A percentile compares a stretch with the other conserved stretches of the same genome.
Evolutionary conservation across 2,113 vertebrate genomes (phyloP).

Genomic region (Acrocephalus arundinaceus): DNA sequence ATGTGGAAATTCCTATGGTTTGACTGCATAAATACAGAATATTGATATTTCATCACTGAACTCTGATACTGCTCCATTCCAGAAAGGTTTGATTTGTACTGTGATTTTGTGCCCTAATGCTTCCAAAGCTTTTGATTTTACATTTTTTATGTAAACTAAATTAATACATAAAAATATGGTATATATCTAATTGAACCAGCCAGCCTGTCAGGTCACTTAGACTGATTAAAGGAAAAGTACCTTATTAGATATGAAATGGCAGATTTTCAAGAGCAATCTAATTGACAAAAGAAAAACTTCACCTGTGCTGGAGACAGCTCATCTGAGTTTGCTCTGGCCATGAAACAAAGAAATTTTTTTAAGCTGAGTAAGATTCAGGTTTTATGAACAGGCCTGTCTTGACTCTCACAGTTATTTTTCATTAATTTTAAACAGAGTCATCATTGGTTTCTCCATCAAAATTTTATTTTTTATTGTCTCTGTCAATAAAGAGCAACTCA

Average conservation of each 20-base stretch:
- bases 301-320: rapidly evolving
- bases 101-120: not conserved
- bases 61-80: not conserved
- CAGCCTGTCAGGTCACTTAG: not conserved
- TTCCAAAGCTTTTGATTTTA: not conserved
- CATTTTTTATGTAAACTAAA: not conserved
- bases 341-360: not conserved
- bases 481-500: not conserved
- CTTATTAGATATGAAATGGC: not conserved
- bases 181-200: not conserved
- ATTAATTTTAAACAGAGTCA: not conserved
- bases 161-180: not conserved
- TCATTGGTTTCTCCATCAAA: not conserved
- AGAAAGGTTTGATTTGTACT: not conserved
- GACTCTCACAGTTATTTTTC: not conserved
- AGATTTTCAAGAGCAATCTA: not conserved
- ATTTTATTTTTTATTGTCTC: not conserved
- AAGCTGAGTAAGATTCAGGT: not conserved
- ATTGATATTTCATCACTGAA: not conserved
- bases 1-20: not conserved
- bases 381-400: not conserved
- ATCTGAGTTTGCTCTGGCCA: not conserved
- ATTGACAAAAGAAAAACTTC: not conserved
- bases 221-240: not conserved
- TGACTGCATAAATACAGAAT: not conserved